Base-by-base conservation (phyloP, 1,140 invertebrate species). In the Zaprionus ornatus region DNA sequence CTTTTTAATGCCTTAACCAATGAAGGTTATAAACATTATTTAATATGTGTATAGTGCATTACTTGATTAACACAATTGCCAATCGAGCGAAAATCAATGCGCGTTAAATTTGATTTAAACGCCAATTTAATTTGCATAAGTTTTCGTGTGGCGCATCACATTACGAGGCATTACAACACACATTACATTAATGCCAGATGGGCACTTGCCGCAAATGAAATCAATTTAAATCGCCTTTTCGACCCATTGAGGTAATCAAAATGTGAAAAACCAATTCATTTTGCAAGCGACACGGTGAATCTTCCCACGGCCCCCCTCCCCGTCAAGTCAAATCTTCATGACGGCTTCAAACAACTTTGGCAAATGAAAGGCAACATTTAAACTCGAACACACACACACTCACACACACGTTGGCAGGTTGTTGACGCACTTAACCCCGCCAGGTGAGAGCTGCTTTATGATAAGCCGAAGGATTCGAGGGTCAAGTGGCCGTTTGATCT, bases 91-190 rank as follows among this genome's bases (percentile, higher is more conserved):
- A 84, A 84, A 71, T 77, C 82, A 60, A 50, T 56, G 74, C n/a
- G 45, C 68, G 50, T 78, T 71, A 65, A 85, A 75, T 78, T 85
- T 72, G 57, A 75, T 68, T 72, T 69, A 71, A 85, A 81, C 66
- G 25, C 62, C 65, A 63, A 64, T 63, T 85, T 75, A 45, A 84
- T 84, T 84, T 81, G 78, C 82, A 84, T 85, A 84, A 78, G 74
- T 81, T 85, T 85, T 57, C 63, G 37, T 35, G 57, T 55, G 35
- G 55, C 17, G 45, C 70, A 69, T 68, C 50, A 62, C 62, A 81
- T 67, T 52, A 27, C 55, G 10, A 19, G 27, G 35, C 63, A 54
- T 60, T 42, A 64, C 56, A 71, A 65, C 64, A 60, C 64, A 60
- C 63, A 74, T 85, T 75, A 81, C 66, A 81, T 81, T 78, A 81